A percentile compares a stretch with the other conserved stretches of the same genome.
Evolutionary conservation across 1,140 invertebrate genomes (phyloP).

Genomic region (Neodiprion lecontei): DNA sequence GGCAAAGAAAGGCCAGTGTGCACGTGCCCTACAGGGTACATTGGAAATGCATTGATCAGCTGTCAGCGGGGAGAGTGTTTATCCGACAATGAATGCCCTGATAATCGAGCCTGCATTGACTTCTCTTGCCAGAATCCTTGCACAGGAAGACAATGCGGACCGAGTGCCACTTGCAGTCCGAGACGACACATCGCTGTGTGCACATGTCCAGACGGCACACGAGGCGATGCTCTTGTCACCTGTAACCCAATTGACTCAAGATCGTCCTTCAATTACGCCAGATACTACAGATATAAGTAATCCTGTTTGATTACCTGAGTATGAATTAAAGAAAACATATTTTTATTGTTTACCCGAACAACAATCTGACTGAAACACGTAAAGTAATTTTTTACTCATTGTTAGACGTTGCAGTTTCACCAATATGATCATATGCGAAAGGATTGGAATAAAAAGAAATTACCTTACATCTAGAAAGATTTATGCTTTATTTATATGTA

Average conservation of each 20-base stretch:
- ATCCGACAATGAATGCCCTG: constrained; percentile 74
- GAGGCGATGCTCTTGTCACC: constrained; percentile 77
- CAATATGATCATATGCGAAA: too few relatives aligned
- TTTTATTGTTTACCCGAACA: too few relatives aligned
- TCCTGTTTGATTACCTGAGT: too few relatives aligned
- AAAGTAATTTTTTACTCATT: too few relatives aligned
- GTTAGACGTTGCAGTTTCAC: too few relatives aligned
- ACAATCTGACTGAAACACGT: too few relatives aligned
- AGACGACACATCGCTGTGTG: constrained; percentile 85
- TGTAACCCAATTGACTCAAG: constrained; percentile 47
- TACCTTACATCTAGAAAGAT: too few relatives aligned
- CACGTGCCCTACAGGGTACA: constrained; percentile 79
- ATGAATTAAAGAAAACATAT: too few relatives aligned
- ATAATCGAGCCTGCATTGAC: constrained; percentile 76
- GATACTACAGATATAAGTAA: constrained; percentile 26
- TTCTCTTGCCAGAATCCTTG: constrained; percentile 79
- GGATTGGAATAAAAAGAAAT: too few relatives aligned
- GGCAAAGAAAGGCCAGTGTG: constrained; percentile 84
- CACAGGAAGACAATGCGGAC: constrained; percentile 75
- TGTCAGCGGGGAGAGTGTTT: constrained; percentile 80
- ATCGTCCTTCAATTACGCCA: constrained; percentile 29
- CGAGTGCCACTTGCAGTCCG: constrained; percentile 66
- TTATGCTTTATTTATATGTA: too few relatives aligned
- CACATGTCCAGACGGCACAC: constrained; percentile 80
- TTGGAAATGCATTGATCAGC: constrained; percentile 77